Percentiles rank a stretch among this genome's conserved stretches.
Evolutionary conservation across 30 jellyfish, hydroid and myxozoan genomes (phyloP).

Genomic region (Haliclystus octoradiatus): DNA sequence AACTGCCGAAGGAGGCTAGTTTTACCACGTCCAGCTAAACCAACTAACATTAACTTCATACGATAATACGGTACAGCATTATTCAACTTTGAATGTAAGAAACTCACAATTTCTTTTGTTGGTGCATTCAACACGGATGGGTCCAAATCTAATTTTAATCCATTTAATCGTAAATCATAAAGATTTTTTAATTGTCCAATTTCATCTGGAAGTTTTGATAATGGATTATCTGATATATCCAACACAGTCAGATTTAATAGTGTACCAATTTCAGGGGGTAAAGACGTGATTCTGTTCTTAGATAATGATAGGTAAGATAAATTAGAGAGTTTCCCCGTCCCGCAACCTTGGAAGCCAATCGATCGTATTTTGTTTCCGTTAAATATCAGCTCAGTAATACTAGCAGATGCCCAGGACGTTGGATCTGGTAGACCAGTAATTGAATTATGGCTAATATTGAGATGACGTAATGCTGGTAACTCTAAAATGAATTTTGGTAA

Average conservation of each 20-base stretch:
- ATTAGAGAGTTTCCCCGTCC: slow-evolving; percentile 19
- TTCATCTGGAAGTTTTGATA: slow-evolving; percentile 57
- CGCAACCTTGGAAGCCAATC: slow-evolving; percentile 22
- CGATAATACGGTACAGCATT: slow-evolving; percentile 70
- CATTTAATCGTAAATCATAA: slow-evolving; percentile 44
- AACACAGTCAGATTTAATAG: slow-evolving; percentile 32
- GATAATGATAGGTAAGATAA: slow-evolving; percentile 38
- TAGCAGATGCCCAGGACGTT: slow-evolving; percentile 59
- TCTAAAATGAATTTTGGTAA: slow-evolving; percentile 55
- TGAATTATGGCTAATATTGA: slow-evolving; percentile 66
- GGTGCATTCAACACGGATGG: slow-evolving; percentile 37
- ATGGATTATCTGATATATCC: slow-evolving; percentile 51
- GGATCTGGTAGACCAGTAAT: slow-evolving; percentile 69
- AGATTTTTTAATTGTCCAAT: slow-evolving; percentile 50
- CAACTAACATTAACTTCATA: slow-evolving; percentile 81
- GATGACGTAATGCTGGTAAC: slow-evolving; percentile 27
- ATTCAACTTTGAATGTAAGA: slow-evolving; percentile 51
- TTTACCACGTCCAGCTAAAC: slow-evolving; percentile 82
- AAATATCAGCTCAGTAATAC: slow-evolving; percentile 43
- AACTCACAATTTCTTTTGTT: slow-evolving; percentile 54
- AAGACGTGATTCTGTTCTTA: slow-evolving; percentile 29
- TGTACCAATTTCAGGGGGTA: slow-evolving; percentile 51
- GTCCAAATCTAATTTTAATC: slow-evolving; percentile 43
- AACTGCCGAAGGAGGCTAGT: slow-evolving; percentile 58
- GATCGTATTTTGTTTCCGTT: slow-evolving; percentile 48